phyloP scores from a whole-genome alignment of 2,797 vertebrate species.

The Decapterus maruadsi region DNA sequence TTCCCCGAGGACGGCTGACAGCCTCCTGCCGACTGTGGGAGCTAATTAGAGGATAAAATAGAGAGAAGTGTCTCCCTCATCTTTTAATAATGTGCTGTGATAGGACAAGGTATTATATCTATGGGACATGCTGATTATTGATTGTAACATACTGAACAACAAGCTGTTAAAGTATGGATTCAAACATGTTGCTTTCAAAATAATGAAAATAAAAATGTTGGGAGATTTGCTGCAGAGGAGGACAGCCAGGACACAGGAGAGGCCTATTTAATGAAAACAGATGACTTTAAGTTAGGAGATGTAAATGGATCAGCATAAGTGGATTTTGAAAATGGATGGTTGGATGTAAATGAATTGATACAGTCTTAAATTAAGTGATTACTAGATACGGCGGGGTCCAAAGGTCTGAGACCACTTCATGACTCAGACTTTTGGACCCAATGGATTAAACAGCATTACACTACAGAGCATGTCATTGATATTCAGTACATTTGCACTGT shows the following conservation, averaged over 20 bases:
- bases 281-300: slow-evolving; percentile 4
- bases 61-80: slow-evolving; percentile 10
- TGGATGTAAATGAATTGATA: slow-evolving; percentile 3
- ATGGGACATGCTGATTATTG: background rate
- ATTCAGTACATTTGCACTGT: slow-evolving; percentile 2
- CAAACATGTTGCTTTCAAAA: background rate
- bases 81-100: slow-evolving; percentile 18
- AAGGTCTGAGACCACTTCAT: too few relatives aligned
- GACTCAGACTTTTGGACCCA: background rate
- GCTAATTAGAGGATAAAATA: slow-evolving; percentile 39
- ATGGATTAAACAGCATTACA: background rate
- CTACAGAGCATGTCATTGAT: background rate
- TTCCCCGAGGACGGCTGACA: slow-evolving; percentile 27
- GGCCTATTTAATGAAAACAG: slow-evolving; percentile 21
- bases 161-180: background rate
- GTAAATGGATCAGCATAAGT: slow-evolving; percentile 16
- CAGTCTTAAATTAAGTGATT: background rate
- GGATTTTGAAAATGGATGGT: slow-evolving; percentile 26
- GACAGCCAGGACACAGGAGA: background rate
- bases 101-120: background rate
- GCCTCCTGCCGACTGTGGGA: slow-evolving; percentile 22
- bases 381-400: background rate
- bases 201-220: background rate
- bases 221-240: background rate
- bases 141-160: background rate